Base-by-base conservation (phyloP, 64 coral and sea anemone genomes). In the Acropora tenuis region DNA sequence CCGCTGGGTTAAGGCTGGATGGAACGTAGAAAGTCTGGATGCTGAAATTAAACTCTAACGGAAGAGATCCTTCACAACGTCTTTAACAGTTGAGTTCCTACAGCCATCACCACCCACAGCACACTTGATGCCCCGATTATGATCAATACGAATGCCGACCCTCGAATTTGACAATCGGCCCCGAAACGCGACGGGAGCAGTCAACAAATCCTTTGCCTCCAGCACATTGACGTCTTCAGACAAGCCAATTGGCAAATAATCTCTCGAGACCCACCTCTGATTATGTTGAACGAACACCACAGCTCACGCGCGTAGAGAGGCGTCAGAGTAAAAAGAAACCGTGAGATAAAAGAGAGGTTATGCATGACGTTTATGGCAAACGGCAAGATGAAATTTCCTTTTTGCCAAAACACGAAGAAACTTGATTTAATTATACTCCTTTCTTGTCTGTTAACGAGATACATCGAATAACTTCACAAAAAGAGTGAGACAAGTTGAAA, bases 1-100 rank as follows among this genome's bases (percentile, higher is more conserved):
- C 91, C 1, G 77, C 84, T 0, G 84, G 91, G 50, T 93, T 89
- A 4, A 77, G 67, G 11, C 16, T 59, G 1, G 92, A 89, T 9
- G 79, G 79, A 13, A 89, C 86, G 63, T 89, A 94, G 47, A 67
- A 77, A 15, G 78, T 84, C 41, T 76, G 49, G 69, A 94, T 55
- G 19, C 16, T 77, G 44, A 94, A 94, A 15, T 94, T 94, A 6
- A 16, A 41, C 68, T n/a, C 43, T 12, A 68, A 10, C 47, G 18
- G 12, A 83, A 68, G 41, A 89, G 77, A 8, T 89, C 78, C 19
- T 94, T 89, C 2, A 94, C 0, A 53, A 94, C 45, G n/a, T 50
- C 65, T 67, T 84, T 89, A 3, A 89, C 41, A 3, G 49, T 71
- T 0, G 92, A 94, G n/a, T 47, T 78, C 50, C 20, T 76, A 63